Evolutionary conservation across 2,113 vertebrate genomes (phyloP).

Genomic region (Barbus barbus): DNA sequence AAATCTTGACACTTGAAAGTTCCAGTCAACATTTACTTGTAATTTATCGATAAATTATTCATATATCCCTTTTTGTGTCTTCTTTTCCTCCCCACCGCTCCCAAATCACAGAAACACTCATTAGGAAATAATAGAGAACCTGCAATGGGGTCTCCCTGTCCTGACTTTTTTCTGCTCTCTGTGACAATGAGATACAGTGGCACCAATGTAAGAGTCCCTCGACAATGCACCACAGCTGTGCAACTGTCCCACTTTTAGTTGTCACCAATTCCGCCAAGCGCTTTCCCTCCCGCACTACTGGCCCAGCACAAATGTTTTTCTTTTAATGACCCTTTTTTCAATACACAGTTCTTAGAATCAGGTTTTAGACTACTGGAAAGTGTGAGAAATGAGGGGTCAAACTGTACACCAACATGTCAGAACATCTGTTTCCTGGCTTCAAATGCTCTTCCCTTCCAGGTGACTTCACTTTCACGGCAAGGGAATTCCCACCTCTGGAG

Average conservation of each 20-base stretch:
- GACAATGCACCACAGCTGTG: slow-evolving; percentile 75
- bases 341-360: slow-evolving; percentile 58
- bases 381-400: slow-evolving; percentile 68
- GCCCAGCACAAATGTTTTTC: slow-evolving; percentile 39
- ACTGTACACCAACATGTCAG: slow-evolving; percentile 68
- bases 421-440: slow-evolving; percentile 70
- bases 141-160: slow-evolving; percentile 51
- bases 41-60: not conserved
- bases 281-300: slow-evolving; percentile 58
- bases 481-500: slow-evolving; percentile 65
- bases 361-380: slow-evolving; percentile 61
- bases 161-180: slow-evolving; percentile 55
- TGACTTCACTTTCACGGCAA: slow-evolving; percentile 69
- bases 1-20: not conserved
- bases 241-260: slow-evolving; percentile 76
- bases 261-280: slow-evolving; percentile 58
- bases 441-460: slow-evolving; percentile 68
- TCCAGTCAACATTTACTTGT: not conserved
- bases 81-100: not conserved
- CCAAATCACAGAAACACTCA: slow-evolving; percentile 34
- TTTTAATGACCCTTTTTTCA: slow-evolving; percentile 46
- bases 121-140: slow-evolving; percentile 60
- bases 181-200: slow-evolving; percentile 77
- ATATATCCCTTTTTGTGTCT: not conserved
- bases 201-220: slow-evolving; percentile 74